A percentile compares a stretch with the other conserved stretches of the same genome.
phyloP scores from a whole-genome alignment of 1,140 invertebrate species.

The Drosophila chauvacae region DNA sequence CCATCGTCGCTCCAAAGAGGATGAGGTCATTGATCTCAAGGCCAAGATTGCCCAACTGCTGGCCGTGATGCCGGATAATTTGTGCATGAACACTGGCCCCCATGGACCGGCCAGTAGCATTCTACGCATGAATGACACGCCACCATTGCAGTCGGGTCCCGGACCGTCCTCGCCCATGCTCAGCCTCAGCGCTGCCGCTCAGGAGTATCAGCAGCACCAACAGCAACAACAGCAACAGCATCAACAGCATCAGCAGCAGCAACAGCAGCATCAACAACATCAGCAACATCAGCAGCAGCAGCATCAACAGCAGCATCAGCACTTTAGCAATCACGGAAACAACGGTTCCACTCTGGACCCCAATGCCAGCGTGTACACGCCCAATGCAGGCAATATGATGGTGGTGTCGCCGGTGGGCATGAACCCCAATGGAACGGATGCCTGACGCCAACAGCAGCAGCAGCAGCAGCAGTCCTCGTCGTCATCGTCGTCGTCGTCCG shows the following conservation, averaged over 20 bases:
- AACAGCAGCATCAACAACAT: constrained; percentile 52
- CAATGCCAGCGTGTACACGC: constrained; percentile 96
- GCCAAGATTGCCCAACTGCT: constrained; percentile 95
- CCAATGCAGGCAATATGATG: constrained; percentile 86
- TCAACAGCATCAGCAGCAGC: constrained; percentile 59
- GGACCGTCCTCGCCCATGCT: constrained; percentile 81
- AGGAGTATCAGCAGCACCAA: constrained; percentile 71
- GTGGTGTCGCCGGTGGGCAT: constrained; percentile 69
- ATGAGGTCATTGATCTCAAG: constrained; percentile 96
- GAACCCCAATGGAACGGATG: constrained; percentile 75
- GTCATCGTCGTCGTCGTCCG: constrained; percentile 57
- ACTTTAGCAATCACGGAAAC: not conserved
- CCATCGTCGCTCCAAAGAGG: constrained; percentile 92
- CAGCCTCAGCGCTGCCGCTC: constrained; percentile 66
- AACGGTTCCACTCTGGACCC: constrained; percentile 88
- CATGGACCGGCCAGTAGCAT: constrained; percentile 80
- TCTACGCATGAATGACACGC: constrained; percentile 83
- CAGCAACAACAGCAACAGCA: constrained; percentile 65
- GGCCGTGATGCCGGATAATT: constrained; percentile 94
- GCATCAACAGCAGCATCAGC: constrained; percentile 56
- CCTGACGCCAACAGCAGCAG: constrained; percentile 78
- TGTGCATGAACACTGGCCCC: constrained; percentile 84
- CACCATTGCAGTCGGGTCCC: constrained; percentile 74
- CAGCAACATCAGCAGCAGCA: constrained; percentile 49
- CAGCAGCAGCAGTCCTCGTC: constrained; percentile 49